Evolutionary conservation across 2,888 invertebrate species (phyloP), one percentile per base, ranked within the genome.

Genomic region (Drosophila monieri): DNA sequence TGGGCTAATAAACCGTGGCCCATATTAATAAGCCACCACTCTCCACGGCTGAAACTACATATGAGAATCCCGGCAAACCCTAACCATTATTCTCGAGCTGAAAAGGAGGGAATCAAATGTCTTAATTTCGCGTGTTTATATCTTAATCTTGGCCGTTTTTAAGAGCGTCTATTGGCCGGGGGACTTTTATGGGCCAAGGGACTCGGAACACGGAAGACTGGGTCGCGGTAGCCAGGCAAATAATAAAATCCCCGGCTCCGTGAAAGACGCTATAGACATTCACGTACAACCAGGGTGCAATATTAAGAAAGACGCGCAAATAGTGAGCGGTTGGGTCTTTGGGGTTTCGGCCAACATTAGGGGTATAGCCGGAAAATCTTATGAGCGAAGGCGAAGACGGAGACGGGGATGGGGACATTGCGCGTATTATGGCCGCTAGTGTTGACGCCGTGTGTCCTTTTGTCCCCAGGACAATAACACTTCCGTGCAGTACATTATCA

Each of bases 391-490:
- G 54, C 18, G 48, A 41, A 30, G 56, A 47, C 37, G 39, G 46
- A 56, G 70, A 27, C 12, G 60, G 37, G n/a, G 46, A 47, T 15
- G 58, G 35, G 54, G 65, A 58, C 43, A 71, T 68, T 49, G 56
- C 72, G 77, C 72, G 72, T 65, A 72, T 73, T 70, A 77, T 76
- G 77, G 72, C 61, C 77, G 81, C 87, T 76, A 78, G 73, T 77
- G 84, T 80, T 75, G 68, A 69, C 68, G 86, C 73, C 60, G 69
- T 79, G 79, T 76, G 77, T 87, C 88, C 89, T 78, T 89, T 89
- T 89, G 81, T 88, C 87, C 81, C 64, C 80, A 85, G 88, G 88
- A 89, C 88, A 89, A 89, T 89, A 87, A 88, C 88, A 80, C 80
- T 85, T 83, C 79, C 77, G 87, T 87, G 85, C 83, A 75, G 71